Conservation (phyloP, 2,888 invertebrate species). For the Zootermopsis nevadensis region DNA sequence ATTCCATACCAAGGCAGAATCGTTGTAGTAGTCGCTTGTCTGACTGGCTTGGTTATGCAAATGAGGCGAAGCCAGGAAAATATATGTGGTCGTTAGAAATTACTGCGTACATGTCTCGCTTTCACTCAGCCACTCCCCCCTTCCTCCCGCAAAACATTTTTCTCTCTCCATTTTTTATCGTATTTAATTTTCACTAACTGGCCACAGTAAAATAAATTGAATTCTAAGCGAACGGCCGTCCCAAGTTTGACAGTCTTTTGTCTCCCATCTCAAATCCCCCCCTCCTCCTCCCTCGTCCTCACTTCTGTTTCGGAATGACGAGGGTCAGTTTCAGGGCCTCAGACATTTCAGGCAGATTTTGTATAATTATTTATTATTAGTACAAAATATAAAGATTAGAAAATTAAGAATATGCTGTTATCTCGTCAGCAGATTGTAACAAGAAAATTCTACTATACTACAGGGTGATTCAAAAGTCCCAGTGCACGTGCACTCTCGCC, state of each 20-base stretch:
- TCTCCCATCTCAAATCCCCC: not conserved
- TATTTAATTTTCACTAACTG: not conserved
- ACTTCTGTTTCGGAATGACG: not conserved
- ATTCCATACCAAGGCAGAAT: not conserved
- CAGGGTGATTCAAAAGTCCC: too few species aligned
- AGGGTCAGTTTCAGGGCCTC: not conserved
- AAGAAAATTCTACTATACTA: too few species aligned
- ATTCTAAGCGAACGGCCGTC: not conserved
- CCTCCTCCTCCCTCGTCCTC: not conserved
- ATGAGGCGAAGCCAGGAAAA: not conserved
- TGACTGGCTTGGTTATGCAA: not conserved
- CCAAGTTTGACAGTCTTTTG: not conserved
- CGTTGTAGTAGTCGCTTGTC: not conserved
- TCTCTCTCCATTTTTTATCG: not conserved
- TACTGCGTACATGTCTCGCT: conserved; percentile 9
- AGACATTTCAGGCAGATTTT: too few species aligned
- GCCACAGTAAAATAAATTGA: conserved; percentile 10
- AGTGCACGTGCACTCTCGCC: too few species aligned
- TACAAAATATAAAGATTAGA: too few species aligned
- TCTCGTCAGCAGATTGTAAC: too few species aligned
- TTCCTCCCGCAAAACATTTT: not conserved
- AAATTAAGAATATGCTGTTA: too few species aligned
- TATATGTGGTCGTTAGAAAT: conserved; percentile 13
- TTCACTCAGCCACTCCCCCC: not conserved
- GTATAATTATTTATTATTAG: too few species aligned